Evolutionary conservation across 2,113 vertebrate genomes (phyloP).

Genomic region (Alexandromys fortis): DNA sequence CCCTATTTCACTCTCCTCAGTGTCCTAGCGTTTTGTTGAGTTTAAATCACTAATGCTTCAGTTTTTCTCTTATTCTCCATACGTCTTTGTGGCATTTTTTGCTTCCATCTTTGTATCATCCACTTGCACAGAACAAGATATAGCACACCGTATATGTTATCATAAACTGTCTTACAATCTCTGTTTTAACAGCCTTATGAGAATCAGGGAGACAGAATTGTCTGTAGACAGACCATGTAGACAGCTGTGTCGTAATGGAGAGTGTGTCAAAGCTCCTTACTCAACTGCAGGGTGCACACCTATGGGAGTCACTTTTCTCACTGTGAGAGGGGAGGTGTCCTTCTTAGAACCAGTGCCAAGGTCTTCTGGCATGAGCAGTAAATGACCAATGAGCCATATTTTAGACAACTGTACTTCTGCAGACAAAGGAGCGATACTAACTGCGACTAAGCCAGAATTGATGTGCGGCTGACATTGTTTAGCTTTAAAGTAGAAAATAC

Average conservation of each 20-base stretch:
- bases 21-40: not conserved
- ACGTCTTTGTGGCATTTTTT: not conserved
- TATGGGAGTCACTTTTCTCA: not conserved
- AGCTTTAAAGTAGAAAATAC: slow-evolving; percentile 55
- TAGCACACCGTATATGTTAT: not conserved
- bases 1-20: not conserved
- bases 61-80: not conserved
- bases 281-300: not conserved
- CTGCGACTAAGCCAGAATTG: slow-evolving; percentile 37
- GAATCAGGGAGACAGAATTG: not conserved
- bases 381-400: not conserved
- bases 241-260: not conserved
- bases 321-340: not conserved
- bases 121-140: not conserved
- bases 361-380: slow-evolving; percentile 37
- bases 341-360: not conserved
- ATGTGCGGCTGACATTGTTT: slow-evolving; percentile 42
- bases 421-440: slow-evolving; percentile 26
- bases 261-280: not conserved
- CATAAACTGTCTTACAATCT: slow-evolving; percentile 9
- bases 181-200: not conserved
- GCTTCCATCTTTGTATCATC: not conserved
- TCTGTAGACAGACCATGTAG: not conserved
- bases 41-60: not conserved
- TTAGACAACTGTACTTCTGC: slow-evolving; percentile 3